phyloP scores from a whole-genome alignment of 2,888 invertebrate genomes.

The Gortyna flavago region DNA sequence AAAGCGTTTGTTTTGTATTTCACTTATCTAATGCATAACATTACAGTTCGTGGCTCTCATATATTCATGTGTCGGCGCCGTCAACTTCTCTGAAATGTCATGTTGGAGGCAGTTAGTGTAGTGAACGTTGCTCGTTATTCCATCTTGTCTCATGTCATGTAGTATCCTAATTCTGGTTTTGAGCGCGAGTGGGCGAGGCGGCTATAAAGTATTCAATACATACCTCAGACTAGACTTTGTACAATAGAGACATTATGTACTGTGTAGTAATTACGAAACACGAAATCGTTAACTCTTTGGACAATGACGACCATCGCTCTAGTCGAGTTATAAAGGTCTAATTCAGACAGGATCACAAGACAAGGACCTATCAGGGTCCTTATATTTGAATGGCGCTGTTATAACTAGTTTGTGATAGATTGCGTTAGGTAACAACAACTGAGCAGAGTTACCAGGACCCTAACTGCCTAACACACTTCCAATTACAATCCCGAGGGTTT shows the following conservation, averaged over 20 bases:
- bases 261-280: not conserved
- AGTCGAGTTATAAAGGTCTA: conserved; percentile 1
- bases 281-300: not conserved
- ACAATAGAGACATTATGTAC: conserved; percentile 5
- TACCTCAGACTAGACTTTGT: conserved; percentile 10
- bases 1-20: conserved; percentile 39
- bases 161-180: conserved; percentile 43
- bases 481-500: not conserved
- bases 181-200: conserved; percentile 43
- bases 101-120: conserved; percentile 34
- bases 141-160: conserved; percentile 34
- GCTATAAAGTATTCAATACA: conserved; percentile 26
- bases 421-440: not conserved
- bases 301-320: not conserved
- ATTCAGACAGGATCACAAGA: not conserved
- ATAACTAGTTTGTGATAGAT: not conserved
- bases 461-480: too few species aligned
- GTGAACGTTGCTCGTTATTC: conserved; percentile 23
- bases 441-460: not conserved
- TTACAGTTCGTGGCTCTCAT: conserved; percentile 20
- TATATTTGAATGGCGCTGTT: not conserved
- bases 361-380: too few species aligned
- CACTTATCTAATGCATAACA: conserved; percentile 38
- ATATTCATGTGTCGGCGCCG: conserved; percentile 16
- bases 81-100: conserved; percentile 20